Evolutionary conservation across 2,113 vertebrate genomes (phyloP), one percentile per base, ranked within the genome.

Genomic region (Cynocephalus volans): DNA sequence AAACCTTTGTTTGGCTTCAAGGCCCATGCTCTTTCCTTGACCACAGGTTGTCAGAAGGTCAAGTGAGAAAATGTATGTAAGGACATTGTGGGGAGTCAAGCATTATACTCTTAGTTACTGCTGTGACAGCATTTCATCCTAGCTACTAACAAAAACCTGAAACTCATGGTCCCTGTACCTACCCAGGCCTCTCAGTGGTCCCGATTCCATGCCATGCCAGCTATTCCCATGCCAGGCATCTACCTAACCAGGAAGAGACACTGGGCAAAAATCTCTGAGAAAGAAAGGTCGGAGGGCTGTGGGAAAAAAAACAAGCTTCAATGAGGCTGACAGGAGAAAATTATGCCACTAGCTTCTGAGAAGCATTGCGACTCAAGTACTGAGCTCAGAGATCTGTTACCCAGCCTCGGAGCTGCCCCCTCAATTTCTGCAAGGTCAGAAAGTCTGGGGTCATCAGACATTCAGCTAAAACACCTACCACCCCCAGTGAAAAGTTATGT

Each of bases 371-470:
- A 80, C 31, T 75, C 19, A 50, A 58, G 82, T 19, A 76, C 13
- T 54, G 33, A 60, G 52, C 58, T 96, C 50, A 31, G 26, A 75
- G 56, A 48, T 58, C 70, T 64, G 23, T 67, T 48, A 24, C 26
- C 58, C 52, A 13, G 65, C 54, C 58, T 60, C 26, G 28, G 73
- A 94, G 33, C 60, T 72, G 48, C 52, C 48, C 15, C 52, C 58
- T 80, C 50, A 17, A n/a, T 64, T 96, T 79, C 88, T 13, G 0
- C 3, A 60, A 81, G 60, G 45, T 48, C 60, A 73, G 56, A 60
- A 80, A 50, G 50, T 65, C 82, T 80, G 48, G n/a, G 75, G 14
- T 88, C 94, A 87, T 69, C 65, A 85, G 54, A 88, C 70, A 21
- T 67, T 72, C 81, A 56, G 65, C 23, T 54, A 80, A 33, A 48